These are phyloP conservation scores for Zaprionus ornatus DNA, from an alignment of 1,140 invertebrate species.

Conservation along the genomic window DNA sequence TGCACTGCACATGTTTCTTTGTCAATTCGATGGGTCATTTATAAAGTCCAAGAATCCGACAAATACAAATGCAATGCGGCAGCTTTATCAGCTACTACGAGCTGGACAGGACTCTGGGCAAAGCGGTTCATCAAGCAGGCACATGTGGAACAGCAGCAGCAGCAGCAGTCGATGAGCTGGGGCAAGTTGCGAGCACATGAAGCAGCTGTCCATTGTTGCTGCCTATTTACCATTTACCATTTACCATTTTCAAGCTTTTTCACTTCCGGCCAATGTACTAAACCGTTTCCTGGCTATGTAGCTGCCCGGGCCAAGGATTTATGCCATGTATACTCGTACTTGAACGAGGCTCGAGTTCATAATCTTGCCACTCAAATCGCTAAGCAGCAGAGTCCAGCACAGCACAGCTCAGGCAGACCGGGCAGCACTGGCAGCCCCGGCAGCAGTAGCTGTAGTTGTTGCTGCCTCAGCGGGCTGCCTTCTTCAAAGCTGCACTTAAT, in stretches of 20 bases:
- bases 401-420: not conserved
- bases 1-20: constrained; percentile 66
- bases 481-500: constrained; percentile 72
- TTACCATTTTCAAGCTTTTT: constrained; percentile 54
- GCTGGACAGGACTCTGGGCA: constrained; percentile 15
- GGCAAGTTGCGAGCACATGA: not conserved
- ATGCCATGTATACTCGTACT: constrained; percentile 45
- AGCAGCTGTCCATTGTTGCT: constrained; percentile 28
- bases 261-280: constrained; percentile 75
- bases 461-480: constrained; percentile 55
- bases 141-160: not conserved
- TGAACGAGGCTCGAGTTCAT: constrained; percentile 53
- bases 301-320: constrained; percentile 52
- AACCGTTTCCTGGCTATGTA: constrained; percentile 57
- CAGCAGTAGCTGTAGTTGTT: constrained; percentile 16
- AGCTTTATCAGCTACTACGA: constrained; percentile 51
- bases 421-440: constrained; percentile 27
- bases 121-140: constrained; percentile 47
- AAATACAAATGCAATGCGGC: constrained; percentile 56
- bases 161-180: not conserved
- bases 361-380: constrained; percentile 78
- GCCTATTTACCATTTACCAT: constrained; percentile 38
- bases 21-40: constrained; percentile 66
- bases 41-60: constrained; percentile 50
- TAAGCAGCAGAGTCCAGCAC: constrained; percentile 46